Conservation (phyloP, 2,888 invertebrate genomes). For the Melanophora roralis region DNA sequence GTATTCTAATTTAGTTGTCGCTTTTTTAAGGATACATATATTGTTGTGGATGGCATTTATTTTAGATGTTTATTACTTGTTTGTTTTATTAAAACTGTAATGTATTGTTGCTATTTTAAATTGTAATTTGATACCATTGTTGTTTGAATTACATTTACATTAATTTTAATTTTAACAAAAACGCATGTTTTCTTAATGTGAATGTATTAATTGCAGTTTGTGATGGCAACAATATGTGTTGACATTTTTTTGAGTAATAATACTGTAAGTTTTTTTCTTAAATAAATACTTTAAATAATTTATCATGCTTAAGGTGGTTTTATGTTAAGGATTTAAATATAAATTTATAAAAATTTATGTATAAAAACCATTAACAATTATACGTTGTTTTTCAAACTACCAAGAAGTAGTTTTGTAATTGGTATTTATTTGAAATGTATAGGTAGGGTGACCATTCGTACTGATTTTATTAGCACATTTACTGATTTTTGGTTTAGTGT, state of each 20-base stretch:
- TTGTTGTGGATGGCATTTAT: constrained; percentile 32
- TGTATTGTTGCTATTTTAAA: constrained; percentile 23
- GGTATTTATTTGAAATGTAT: too few relatives aligned
- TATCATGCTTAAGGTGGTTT: background rate
- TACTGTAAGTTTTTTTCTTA: background rate
- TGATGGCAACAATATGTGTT: constrained; percentile 37
- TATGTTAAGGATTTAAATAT: background rate
- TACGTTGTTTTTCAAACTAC: too few relatives aligned
- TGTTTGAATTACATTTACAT: constrained; percentile 36
- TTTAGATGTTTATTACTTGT: constrained; percentile 44
- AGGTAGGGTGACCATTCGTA: too few relatives aligned
- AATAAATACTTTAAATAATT: background rate
- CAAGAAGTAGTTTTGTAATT: too few relatives aligned
- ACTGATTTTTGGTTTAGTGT: too few relatives aligned
- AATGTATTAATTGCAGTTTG: constrained; percentile 34
- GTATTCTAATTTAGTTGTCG: background rate
- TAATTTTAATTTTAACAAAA: constrained; percentile 29
- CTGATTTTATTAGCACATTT: too few relatives aligned
- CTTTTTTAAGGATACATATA: background rate
- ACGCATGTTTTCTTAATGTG: background rate
- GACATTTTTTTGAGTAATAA: constrained; percentile 13
- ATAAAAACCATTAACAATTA: too few relatives aligned
- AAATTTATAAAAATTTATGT: background rate
- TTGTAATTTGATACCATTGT: constrained; percentile 62
- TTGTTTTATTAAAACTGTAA: background rate